Conservation (phyloP, 1,140 invertebrate species). For the Drosophila paulistorum region DNA sequence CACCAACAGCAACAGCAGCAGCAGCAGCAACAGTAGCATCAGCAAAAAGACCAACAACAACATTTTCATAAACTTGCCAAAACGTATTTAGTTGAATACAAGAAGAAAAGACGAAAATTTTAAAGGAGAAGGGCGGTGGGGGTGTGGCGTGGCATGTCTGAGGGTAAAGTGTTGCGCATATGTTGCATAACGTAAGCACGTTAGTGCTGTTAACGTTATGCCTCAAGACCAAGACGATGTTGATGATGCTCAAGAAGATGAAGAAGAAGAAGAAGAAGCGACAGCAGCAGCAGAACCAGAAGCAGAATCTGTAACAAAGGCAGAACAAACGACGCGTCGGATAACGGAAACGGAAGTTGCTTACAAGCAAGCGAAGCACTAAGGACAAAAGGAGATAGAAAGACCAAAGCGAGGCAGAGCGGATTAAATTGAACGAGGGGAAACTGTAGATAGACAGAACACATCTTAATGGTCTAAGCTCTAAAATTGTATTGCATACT, state of each 20-base stretch:
- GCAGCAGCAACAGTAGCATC: not conserved
- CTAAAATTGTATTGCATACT: slow-evolving; percentile 59
- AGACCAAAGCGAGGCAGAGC: not conserved
- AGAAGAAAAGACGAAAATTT: slow-evolving; percentile 47
- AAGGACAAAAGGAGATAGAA: slow-evolving; percentile 1
- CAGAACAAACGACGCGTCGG: slow-evolving; percentile 67
- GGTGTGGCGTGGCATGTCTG: slow-evolving; percentile 9
- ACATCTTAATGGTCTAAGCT: slow-evolving; percentile 59
- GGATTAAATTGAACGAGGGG: not conserved
- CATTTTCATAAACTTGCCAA: slow-evolving; percentile 75
- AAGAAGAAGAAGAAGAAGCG: too few relatives aligned
- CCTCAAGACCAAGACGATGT: slow-evolving; percentile 15
- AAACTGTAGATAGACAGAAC: slow-evolving; percentile 1
- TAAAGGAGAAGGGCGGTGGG: slow-evolving; percentile 6
- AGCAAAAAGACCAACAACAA: slow-evolving; percentile 46
- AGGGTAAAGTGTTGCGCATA: slow-evolving; percentile 59
- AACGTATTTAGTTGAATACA: slow-evolving; percentile 66
- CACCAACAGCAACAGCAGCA: slow-evolving; percentile 28
- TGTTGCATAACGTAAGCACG: slow-evolving; percentile 59
- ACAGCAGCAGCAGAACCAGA: slow-evolving; percentile 15
- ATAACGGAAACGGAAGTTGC: slow-evolving; percentile 76
- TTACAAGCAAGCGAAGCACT: slow-evolving; percentile 52
- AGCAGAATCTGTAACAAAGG: slow-evolving; percentile 57
- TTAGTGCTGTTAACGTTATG: slow-evolving; percentile 36
- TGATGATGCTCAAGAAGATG: too few relatives aligned